Evolutionary conservation across 2,888 invertebrate species (phyloP).

Genomic region (Chloroclysta siterata): DNA sequence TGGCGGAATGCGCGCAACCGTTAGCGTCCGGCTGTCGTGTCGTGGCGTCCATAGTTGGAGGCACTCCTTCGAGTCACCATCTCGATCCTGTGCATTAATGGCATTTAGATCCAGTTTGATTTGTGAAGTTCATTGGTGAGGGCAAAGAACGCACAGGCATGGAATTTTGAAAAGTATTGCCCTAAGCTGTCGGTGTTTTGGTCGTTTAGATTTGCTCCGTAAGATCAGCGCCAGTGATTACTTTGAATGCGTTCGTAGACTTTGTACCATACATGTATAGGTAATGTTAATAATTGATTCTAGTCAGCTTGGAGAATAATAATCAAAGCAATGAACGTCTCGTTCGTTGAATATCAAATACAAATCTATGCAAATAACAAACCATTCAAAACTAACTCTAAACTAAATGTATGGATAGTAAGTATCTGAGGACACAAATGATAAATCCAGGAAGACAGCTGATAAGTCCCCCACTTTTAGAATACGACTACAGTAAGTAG

Average conservation of each 20-base stretch:
- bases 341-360: conserved; percentile 15
- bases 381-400: conserved; percentile 18
- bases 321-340: not conserved
- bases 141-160: not conserved
- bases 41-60: conserved; percentile 59
- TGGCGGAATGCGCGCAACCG: conserved; percentile 77
- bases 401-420: not conserved
- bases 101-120: conserved; percentile 43
- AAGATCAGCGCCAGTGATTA: not conserved
- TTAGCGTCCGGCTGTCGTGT: conserved; percentile 70
- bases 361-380: conserved; percentile 17
- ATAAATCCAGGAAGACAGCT: not conserved
- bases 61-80: conserved; percentile 55
- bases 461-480: not conserved
- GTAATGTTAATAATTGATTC: not conserved
- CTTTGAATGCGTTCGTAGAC: not conserved
- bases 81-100: conserved; percentile 42
- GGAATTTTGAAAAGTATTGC: not conserved
- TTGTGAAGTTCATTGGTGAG: conserved; percentile 33
- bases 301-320: not conserved
- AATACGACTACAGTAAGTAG: not conserved
- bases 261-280: not conserved
- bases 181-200: not conserved
- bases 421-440: not conserved
- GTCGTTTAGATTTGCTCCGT: not conserved